phyloP scores from a whole-genome alignment of 92 coral and sea anemone species.

The Muricea muricata region DNA sequence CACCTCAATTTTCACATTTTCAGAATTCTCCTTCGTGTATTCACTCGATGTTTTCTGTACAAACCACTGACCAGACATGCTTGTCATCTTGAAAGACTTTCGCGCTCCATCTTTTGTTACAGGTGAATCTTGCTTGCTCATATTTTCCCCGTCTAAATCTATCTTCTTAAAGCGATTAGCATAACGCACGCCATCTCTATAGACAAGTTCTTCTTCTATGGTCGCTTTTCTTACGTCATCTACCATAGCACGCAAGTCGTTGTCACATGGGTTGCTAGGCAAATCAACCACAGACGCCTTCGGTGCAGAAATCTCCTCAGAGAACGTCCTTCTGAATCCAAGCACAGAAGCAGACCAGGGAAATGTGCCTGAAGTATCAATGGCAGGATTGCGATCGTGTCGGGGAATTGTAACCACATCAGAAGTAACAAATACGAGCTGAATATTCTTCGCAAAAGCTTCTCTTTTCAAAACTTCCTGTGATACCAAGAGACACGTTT shows the following conservation, averaged over 20 bases:
- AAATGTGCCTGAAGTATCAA: not conserved
- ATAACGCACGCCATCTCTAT: constrained; percentile 60
- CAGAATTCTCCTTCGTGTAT: not conserved
- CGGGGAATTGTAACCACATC: not conserved
- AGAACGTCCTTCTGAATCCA: constrained; percentile 21
- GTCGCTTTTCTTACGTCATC: constrained; percentile 41
- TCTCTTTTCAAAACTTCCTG: constrained; percentile 32
- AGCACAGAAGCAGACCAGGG: constrained; percentile 54
- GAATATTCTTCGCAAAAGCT: not conserved
- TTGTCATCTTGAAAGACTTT: constrained; percentile 38
- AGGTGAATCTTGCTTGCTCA: not conserved
- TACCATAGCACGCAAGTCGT: constrained; percentile 51
- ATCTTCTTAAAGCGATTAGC: constrained; percentile 66
- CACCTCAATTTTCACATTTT: constrained; percentile 39
- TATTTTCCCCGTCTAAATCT: not conserved
- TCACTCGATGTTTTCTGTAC: constrained; percentile 13
- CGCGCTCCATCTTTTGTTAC: not conserved
- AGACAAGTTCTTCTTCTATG: constrained; percentile 69
- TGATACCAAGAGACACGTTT: constrained; percentile 35
- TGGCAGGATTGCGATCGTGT: not conserved
- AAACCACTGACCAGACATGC: constrained; percentile 29
- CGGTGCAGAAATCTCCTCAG: constrained; percentile 1
- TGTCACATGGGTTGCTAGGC: constrained; percentile 14
- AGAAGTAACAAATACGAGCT: constrained; percentile 33
- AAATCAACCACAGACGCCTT: not conserved